Percentiles rank a stretch among this genome's conserved stretches.
Conservation (phyloP, 2,888 invertebrate species). For the Eupelmus urozonus region DNA sequence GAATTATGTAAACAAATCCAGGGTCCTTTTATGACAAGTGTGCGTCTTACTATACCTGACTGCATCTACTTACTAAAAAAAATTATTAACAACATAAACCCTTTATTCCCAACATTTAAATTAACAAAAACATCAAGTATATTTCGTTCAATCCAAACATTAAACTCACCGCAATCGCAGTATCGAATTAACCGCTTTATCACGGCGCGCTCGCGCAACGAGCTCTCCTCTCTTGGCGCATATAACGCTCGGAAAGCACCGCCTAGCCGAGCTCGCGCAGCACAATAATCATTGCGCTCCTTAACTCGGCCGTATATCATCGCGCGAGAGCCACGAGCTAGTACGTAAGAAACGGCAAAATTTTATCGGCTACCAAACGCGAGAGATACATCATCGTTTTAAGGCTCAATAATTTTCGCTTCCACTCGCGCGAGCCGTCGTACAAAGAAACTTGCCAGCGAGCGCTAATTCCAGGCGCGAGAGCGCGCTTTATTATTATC, state of each 20-base stretch:
- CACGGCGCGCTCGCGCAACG: background rate
- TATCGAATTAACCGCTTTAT: background rate
- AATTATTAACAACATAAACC: no score
- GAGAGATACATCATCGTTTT: conserved; percentile 51
- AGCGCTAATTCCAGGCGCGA: background rate
- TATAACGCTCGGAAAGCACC: no score
- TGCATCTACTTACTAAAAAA: no score
- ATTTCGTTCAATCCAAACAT: no score
- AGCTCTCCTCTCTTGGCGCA: no score
- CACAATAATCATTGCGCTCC: conserved; percentile 18
- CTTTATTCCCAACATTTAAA: no score
- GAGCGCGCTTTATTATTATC: conserved; percentile 47
- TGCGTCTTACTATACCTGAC: no score
- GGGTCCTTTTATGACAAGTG: no score
- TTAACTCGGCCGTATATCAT: conserved; percentile 23
- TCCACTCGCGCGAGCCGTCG: background rate
- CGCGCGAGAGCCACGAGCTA: background rate
- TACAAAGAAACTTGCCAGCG: conserved; percentile 20
- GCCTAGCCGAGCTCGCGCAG: background rate
- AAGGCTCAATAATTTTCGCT: conserved; percentile 41
- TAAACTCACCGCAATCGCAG: background rate
- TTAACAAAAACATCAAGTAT: no score
- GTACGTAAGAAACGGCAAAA: conserved; percentile 30
- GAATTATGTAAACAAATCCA: no score
- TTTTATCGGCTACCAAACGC: conserved; percentile 28